These are phyloP conservation scores for Ischnus inquisitorius DNA, from an alignment of 2,888 invertebrate genomes.

Conservation along the genomic window DNA sequence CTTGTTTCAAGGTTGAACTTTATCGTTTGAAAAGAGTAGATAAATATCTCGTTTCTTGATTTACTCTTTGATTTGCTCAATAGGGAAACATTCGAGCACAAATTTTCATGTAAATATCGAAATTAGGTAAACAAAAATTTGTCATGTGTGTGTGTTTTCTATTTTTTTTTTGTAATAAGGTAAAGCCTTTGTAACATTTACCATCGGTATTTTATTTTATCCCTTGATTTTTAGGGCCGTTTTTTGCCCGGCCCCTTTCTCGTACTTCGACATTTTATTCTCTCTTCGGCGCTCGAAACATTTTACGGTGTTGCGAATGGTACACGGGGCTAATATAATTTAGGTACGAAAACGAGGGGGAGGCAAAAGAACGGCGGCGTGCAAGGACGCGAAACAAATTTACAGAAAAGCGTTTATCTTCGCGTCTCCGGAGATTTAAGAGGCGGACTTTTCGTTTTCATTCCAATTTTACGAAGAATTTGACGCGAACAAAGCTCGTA, in stretches of 20 bases:
- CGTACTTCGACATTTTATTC: background rate
- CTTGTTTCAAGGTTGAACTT: no score
- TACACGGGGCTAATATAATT: constrained; percentile 6
- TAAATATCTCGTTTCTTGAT: no score
- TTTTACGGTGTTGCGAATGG: constrained; percentile 10
- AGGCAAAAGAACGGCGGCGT: background rate
- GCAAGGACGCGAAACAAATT: constrained; percentile 19
- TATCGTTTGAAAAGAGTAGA: no score
- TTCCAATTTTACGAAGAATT: background rate
- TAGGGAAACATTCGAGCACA: no score
- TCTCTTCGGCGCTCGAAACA: background rate
- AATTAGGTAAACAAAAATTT: no score
- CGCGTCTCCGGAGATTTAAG: constrained; percentile 9
- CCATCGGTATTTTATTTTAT: background rate
- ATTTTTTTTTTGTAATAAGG: no score
- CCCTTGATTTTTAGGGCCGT: background rate
- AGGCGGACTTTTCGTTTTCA: background rate
- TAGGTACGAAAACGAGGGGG: background rate
- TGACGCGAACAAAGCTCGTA: background rate
- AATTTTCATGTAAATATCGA: no score
- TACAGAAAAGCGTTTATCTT: constrained; percentile 28
- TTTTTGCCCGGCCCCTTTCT: background rate
- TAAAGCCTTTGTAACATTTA: background rate
- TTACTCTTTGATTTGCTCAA: no score
- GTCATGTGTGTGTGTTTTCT: no score